Conservation (phyloP, 2,888 invertebrate genomes). For the Cephus pygmeus region DNA sequence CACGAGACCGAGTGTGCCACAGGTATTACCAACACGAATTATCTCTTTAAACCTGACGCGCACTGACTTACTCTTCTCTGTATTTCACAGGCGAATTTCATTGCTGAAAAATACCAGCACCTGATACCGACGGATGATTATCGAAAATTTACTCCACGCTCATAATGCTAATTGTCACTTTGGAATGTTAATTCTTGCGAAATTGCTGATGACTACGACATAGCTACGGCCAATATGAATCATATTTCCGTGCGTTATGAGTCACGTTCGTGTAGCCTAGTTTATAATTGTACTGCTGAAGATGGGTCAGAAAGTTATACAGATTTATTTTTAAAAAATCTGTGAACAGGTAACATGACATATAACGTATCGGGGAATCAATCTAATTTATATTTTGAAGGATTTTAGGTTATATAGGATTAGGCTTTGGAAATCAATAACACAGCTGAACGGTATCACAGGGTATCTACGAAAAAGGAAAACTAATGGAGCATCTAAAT, state of each 20-base stretch:
- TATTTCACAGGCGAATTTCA: neutral
- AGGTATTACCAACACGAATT: slow-evolving; percentile 11
- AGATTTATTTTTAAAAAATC: neutral
- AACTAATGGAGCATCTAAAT: too few species aligned
- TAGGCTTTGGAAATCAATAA: neutral
- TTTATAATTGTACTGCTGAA: neutral
- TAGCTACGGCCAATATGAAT: neutral
- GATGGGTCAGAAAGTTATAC: neutral
- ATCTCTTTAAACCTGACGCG: neutral
- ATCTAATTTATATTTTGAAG: neutral
- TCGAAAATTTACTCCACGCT: neutral
- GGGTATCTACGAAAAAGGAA: neutral
- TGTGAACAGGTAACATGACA: neutral
- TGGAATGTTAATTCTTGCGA: neutral
- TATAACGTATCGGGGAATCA: neutral
- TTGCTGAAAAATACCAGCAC: neutral
- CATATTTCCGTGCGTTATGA: neutral
- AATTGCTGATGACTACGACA: neutral
- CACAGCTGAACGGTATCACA: neutral
- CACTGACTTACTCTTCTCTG: neutral
- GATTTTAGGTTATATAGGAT: neutral
- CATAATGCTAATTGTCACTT: neutral
- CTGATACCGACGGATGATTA: neutral
- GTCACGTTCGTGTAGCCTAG: neutral
- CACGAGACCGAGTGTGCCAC: slow-evolving; percentile 27